Conservation (phyloP, 2,888 invertebrate species). For the Pammene fasciana region DNA sequence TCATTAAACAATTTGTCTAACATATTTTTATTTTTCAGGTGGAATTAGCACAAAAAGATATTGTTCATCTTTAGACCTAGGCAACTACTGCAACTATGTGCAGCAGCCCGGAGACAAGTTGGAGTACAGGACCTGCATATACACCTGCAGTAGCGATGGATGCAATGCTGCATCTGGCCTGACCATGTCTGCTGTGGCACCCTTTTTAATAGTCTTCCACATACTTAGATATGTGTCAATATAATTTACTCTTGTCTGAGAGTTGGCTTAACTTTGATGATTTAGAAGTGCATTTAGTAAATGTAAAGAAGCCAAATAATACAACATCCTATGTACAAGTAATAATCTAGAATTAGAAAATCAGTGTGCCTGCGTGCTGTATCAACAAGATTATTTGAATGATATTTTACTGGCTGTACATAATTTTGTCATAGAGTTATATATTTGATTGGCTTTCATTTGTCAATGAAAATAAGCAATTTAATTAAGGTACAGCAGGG, state of each 20-base stretch:
- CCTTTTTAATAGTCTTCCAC: conserved; percentile 47
- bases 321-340: not conserved
- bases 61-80: conserved; percentile 93
- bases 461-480: no score
- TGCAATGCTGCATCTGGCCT: conserved; percentile 86
- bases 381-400: not conserved
- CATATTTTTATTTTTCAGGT: conserved; percentile 81
- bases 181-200: conserved; percentile 50
- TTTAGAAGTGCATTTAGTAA: not conserved
- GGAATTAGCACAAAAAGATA: conserved; percentile 94
- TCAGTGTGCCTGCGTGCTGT: conserved; percentile 1
- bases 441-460: no score
- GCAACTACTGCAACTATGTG: conserved; percentile 95
- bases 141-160: conserved; percentile 91
- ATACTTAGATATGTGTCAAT: conserved; percentile 17
- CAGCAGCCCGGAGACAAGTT: conserved; percentile 92
- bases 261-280: not conserved
- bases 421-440: no score
- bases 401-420: no score
- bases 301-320: not conserved
- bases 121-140: conserved; percentile 93
- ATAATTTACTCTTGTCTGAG: conserved; percentile 2
- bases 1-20: not conserved
- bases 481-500: no score
- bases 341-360: not conserved